Evolutionary conservation across 2,888 invertebrate species (phyloP), one percentile per base, ranked within the genome.

Genomic region (Hydrotaea cyrtoneurina): DNA sequence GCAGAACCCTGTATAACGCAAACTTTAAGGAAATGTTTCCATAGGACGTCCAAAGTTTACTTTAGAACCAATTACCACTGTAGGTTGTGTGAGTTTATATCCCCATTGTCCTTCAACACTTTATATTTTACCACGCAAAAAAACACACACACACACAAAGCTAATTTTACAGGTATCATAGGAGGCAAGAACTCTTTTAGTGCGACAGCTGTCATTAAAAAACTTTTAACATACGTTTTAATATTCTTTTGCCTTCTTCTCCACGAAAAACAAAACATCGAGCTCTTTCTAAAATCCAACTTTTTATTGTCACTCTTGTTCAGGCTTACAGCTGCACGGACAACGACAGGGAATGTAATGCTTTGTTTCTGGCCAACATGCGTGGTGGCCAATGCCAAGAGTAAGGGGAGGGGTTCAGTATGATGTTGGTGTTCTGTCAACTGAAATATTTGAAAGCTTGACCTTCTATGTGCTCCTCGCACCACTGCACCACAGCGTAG

Each of bases 171-270:
- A n/a, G 64, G n/a, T 39, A 64, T n/a, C 31, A 4, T 31, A 4
- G 31, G 62, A 36, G 62, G 4, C 39, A 15, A 19, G 21, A 55
- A 55, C 53, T 53, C 62, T 50, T 23, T 31, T 50, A 3, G 31
- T 19, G 26, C 76, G 66, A 66, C 82, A 78, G 46, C 50, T 78
- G 66, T 74, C 77, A 82, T 74, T 50, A 59, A 50, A 50, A 74
- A 82, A 64, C 21, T 64, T 72, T 55, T 19, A 66, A 11, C 43
- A 43, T 43, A 57, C 31, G 15, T 57, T 55, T 55, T 39, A 55
- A 23, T 26, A 17, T 53, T 17, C 46, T 31, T 31, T 7, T 31
- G 3, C 31, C 46, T 46, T n/a, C n/a, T 46, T 46, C 11, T 5
- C n/a, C n/a, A 64, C 21, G 21, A 43, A 26, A 53, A 71, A 69